Evolutionary conservation across 2,888 invertebrate genomes (phyloP), one percentile per base, ranked within the genome.

Genomic region (Eupithecia subumbrata): DNA sequence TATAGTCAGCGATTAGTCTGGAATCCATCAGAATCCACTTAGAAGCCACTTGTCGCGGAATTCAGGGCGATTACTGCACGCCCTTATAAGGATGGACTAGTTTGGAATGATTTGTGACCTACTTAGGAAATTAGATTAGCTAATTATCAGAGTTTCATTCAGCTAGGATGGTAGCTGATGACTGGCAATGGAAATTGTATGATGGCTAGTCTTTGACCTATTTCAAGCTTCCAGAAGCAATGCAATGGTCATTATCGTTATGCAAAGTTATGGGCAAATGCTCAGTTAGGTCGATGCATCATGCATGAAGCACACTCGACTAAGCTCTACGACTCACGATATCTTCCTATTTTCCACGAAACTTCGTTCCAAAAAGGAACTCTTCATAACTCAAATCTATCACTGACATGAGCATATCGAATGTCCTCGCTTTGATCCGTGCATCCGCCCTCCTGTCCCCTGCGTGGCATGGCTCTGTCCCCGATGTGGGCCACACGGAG

Each of bases 1-100:
- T 73, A 76, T 76, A 76, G 70, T 25, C 43, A 8, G 45, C 48
- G 67, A 76, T 76, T 76, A 76, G 76, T 70, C 72, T 66, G 67
- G 76, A 73, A 76, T 76, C 71, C 68, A 60, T 70, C 25, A n/a
- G 72, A 71, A 72, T 75, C 43, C 64, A 71, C 68, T 69, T 52
- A 37, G 63, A 63, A 56, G 48, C 68, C 25, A 64, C 9, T 48
- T 34, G 64, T 64, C 64, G 64, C 4, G 72, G 69, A 72, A 75
- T 75, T 40, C 63, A 75, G 72, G 68, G 45, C 74, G 66, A 63
- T 70, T 56, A 30, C 71, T 71, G 67, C 67, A 60, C n/a, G 16
- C 16, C 60, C 70, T 56, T 43, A 71, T 60, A 71, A 22, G 70
- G 60, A 60, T 34, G 0, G 18, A 52, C 30, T 64, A 2, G 64